These are phyloP conservation scores for Coenobita brevimanus DNA, from an alignment of 1,140 invertebrate species.

Conservation along the genomic window DNA sequence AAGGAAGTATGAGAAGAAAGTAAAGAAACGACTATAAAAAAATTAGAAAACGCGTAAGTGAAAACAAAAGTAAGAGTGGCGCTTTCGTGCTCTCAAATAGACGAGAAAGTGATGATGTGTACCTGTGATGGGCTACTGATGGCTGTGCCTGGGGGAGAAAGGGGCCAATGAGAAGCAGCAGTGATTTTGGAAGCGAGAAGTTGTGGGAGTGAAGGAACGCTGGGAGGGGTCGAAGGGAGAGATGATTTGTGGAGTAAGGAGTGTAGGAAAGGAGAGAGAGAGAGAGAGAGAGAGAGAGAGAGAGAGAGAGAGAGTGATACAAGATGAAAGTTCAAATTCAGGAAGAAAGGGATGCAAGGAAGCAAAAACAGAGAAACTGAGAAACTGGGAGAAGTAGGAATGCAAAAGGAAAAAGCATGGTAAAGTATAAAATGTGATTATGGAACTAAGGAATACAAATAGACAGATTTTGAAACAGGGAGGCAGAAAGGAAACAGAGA, in stretches of 20 bases:
- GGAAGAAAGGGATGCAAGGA: not conserved
- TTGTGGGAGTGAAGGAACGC: not conserved
- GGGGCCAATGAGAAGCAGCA: not conserved
- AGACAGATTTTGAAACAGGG: not conserved
- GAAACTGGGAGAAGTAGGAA: conserved; percentile 16
- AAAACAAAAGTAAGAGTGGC: no score
- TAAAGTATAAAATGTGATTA: not conserved
- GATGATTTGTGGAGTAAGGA: not conserved
- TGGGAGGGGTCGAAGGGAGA: not conserved
- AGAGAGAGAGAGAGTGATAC: not conserved
- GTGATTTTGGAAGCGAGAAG: not conserved
- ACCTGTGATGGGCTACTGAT: no score
- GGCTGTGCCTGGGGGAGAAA: no score
- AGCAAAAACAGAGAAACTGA: not conserved
- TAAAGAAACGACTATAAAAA: no score
- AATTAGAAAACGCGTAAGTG: no score
- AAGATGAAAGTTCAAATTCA: not conserved
- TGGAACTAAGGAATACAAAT: not conserved
- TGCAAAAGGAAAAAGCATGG: not conserved
- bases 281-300: conserved; percentile 11
- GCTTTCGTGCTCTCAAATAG: no score
- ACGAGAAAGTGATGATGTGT: no score
- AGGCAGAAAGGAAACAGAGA: not conserved
- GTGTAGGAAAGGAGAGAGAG: not conserved
- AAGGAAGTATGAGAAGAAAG: not conserved